Percentiles rank a stretch among this genome's conserved stretches.
Conservation (phyloP, 2,113 vertebrate genomes). For the Stegostoma tigrinum region DNA sequence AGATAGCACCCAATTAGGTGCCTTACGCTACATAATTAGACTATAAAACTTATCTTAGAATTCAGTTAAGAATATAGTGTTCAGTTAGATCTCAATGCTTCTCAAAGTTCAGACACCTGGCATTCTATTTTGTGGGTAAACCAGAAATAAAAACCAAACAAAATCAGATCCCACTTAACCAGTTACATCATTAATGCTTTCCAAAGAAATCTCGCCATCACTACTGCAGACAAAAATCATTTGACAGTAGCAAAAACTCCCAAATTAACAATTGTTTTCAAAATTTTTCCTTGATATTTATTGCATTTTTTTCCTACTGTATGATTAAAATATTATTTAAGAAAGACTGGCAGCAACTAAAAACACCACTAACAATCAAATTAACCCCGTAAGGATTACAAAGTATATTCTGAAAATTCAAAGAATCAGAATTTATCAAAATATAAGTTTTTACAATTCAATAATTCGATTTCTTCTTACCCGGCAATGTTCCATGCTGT, state of each 20-base stretch:
- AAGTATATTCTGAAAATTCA: neutral
- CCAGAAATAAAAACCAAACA: neutral
- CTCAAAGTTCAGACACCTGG: neutral
- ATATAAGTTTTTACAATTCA: neutral
- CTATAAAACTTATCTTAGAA: neutral
- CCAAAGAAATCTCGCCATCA: neutral
- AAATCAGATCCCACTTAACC: neutral
- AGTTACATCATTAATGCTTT: neutral
- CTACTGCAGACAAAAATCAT: neutral
- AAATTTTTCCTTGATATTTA: neutral
- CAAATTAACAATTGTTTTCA: neutral
- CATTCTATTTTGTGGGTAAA: neutral
- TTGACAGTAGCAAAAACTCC: neutral
- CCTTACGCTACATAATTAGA: neutral
- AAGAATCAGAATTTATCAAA: neutral
- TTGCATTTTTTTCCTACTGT: neutral
- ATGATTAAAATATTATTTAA: neutral
- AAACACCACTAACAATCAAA: neutral
- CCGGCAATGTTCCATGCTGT: neutral
- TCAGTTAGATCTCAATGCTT: neutral
- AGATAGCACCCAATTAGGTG: neutral
- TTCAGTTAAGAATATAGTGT: neutral
- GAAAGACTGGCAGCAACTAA: neutral
- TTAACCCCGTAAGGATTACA: neutral
- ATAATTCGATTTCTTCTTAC: neutral